These are phyloP conservation scores for Bucco capensis DNA, from an alignment of 2,113 vertebrate genomes.

Conservation along the genomic window DNA sequence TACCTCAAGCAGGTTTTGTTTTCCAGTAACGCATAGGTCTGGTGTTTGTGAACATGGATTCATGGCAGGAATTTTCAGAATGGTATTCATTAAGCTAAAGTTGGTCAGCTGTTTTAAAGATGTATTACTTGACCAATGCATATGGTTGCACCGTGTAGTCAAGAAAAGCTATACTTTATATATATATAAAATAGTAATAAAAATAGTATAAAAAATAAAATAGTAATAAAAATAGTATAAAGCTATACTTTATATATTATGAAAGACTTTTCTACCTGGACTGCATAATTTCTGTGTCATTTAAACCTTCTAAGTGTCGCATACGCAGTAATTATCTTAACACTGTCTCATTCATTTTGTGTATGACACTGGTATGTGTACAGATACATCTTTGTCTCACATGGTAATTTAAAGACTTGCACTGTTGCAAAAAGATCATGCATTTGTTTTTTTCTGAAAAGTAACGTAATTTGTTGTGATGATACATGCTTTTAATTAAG, in stretches of 20 bases:
- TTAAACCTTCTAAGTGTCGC: not conserved
- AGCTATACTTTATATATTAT: too few species aligned
- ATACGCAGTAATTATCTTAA: not conserved
- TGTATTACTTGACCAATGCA: not conserved
- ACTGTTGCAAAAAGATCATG: not conserved
- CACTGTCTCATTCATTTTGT: not conserved
- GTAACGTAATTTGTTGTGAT: not conserved
- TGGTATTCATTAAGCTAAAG: not conserved
- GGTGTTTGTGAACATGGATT: not conserved
- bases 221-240: too few species aligned
- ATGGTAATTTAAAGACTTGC: not conserved
- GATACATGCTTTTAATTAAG: not conserved
- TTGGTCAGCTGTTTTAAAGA: not conserved
- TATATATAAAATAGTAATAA: too few species aligned
- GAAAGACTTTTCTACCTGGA: not conserved
- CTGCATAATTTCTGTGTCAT: not conserved
- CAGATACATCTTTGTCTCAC: not conserved
- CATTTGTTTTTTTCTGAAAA: not conserved
- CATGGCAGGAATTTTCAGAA: not conserved
- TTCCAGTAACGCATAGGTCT: not conserved
- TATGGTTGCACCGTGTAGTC: accelerated
- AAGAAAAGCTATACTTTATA: not conserved
- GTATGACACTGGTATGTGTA: not conserved
- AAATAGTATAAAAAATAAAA: too few species aligned
- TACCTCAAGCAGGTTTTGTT: too few species aligned